Percentiles rank a stretch among this genome's conserved stretches.
phyloP scores from a whole-genome alignment of 1,140 invertebrate species.

The Dufourea novaeangliae region DNA sequence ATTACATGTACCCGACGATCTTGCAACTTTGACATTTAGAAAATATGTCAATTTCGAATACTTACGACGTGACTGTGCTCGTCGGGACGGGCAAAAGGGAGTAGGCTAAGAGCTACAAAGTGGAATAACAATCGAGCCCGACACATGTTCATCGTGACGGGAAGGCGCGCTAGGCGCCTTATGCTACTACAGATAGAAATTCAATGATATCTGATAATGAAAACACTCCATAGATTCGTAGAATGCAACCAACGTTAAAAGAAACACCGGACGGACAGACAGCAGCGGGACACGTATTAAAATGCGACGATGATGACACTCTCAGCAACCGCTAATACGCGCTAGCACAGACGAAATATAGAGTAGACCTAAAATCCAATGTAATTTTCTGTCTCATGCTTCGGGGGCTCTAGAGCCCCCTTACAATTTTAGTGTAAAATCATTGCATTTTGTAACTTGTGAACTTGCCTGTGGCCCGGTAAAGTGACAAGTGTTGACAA shows the following conservation, averaged over 20 bases:
- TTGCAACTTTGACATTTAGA: constrained; percentile 32
- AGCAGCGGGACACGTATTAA: constrained; percentile 60
- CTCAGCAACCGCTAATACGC: constrained; percentile 45
- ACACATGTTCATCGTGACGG: constrained; percentile 64
- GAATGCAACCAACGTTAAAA: constrained; percentile 48
- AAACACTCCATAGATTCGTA: constrained; percentile 65
- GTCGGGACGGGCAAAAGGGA: constrained; percentile 78
- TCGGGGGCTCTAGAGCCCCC: too few relatives aligned
- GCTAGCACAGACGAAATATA: too few relatives aligned
- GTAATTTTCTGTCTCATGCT: too few relatives aligned
- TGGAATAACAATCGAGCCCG: constrained; percentile 69
- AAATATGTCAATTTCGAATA: constrained; percentile 55
- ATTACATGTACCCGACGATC: background rate
- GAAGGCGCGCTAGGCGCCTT: constrained; percentile 62
- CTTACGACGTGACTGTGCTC: constrained; percentile 85
- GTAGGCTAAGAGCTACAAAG: constrained; percentile 70
- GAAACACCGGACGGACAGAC: constrained; percentile 59
- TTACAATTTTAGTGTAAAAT: too few relatives aligned
- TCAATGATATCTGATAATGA: constrained; percentile 55
- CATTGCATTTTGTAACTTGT: too few relatives aligned
- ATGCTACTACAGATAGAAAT: constrained; percentile 56
- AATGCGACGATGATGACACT: constrained; percentile 44
- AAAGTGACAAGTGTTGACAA: too few relatives aligned
- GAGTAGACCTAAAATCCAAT: too few relatives aligned
- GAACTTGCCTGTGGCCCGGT: too few relatives aligned